A percentile compares a stretch with the other conserved stretches of the same genome.
These are phyloP conservation scores for Brachymystax lenok DNA, from an alignment of 2,797 vertebrate species.

Conservation along the genomic window DNA sequence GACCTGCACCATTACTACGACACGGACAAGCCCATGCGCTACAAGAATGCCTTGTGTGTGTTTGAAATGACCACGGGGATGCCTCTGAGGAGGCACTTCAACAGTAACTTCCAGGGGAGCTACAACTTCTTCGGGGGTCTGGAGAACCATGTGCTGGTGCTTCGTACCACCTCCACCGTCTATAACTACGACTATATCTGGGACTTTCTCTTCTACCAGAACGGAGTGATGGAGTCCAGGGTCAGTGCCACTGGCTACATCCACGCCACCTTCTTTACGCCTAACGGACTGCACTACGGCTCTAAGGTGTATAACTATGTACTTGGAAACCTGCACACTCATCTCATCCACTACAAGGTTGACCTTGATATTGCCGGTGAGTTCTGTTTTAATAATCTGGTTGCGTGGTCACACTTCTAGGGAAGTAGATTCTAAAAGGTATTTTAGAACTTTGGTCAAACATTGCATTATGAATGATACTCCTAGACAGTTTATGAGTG, in stretches of 20 bases:
- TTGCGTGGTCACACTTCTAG: no score
- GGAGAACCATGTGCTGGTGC: slow-evolving; percentile 83
- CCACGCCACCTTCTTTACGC: slow-evolving; percentile 89
- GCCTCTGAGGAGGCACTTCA: slow-evolving; percentile 88
- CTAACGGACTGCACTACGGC: slow-evolving; percentile 82
- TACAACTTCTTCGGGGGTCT: slow-evolving; percentile 88
- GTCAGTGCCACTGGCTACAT: slow-evolving; percentile 92
- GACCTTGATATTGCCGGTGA: slow-evolving; percentile 92
- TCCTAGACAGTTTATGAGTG: neutral
- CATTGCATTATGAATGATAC: neutral
- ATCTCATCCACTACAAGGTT: slow-evolving; percentile 91
- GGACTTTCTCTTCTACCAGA: slow-evolving; percentile 91
- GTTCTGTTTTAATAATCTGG: neutral
- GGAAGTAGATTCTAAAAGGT: neutral
- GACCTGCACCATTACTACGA: slow-evolving; percentile 87
- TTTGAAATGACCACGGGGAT: slow-evolving; percentile 89
- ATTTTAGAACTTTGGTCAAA: neutral
- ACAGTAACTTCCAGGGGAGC: slow-evolving; percentile 80
- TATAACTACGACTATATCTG: slow-evolving; percentile 98
- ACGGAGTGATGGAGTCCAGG: slow-evolving; percentile 88
- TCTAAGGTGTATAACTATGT: slow-evolving; percentile 82
- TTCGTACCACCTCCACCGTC: slow-evolving; percentile 90
- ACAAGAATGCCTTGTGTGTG: slow-evolving; percentile 82
- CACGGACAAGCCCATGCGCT: slow-evolving; percentile 76
- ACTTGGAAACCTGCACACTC: slow-evolving; percentile 93